Evolutionary conservation across 1,140 invertebrate genomes (phyloP).

Genomic region (Phocides pigmalion): DNA sequence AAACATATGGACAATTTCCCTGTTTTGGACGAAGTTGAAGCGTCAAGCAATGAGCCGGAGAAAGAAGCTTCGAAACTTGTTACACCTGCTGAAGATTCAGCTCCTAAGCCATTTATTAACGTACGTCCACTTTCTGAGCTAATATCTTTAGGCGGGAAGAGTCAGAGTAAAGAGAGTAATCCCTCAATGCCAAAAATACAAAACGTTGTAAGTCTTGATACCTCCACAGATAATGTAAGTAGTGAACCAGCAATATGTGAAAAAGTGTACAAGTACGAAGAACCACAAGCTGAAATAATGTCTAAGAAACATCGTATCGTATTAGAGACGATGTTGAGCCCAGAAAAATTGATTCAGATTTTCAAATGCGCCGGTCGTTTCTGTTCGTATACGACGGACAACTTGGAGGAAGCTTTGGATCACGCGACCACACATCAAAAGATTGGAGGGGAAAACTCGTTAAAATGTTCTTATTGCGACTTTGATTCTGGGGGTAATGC

Average conservation of each 20-base stretch:
- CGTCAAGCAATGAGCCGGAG: constrained; percentile 3
- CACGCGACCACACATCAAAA: constrained; percentile 66
- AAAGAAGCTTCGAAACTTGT: neutral
- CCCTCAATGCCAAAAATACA: constrained; percentile 59
- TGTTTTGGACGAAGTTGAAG: constrained; percentile 42
- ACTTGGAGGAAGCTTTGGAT: constrained; percentile 60
- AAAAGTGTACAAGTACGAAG: constrained; percentile 60
- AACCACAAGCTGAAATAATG: constrained; percentile 60
- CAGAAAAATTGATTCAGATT: constrained; percentile 59
- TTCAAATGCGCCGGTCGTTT: constrained; percentile 73
- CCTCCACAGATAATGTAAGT: constrained; percentile 33
- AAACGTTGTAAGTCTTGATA: constrained; percentile 63
- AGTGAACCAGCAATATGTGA: constrained; percentile 24
- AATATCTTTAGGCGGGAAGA: constrained; percentile 39
- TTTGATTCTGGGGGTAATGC: constrained; percentile 62
- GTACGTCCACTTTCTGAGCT: constrained; percentile 66
- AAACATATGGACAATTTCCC: constrained; percentile 72
- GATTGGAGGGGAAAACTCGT: constrained; percentile 60
- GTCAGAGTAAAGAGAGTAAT: constrained; percentile 20
- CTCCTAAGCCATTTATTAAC: constrained; percentile 52
- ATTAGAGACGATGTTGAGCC: constrained; percentile 62
- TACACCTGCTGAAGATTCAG: neutral
- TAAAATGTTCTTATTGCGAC: constrained; percentile 69
- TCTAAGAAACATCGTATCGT: constrained; percentile 64
- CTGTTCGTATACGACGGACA: constrained; percentile 70